Conservation (phyloP, 1,140 invertebrate genomes). For the Ips typographus region DNA sequence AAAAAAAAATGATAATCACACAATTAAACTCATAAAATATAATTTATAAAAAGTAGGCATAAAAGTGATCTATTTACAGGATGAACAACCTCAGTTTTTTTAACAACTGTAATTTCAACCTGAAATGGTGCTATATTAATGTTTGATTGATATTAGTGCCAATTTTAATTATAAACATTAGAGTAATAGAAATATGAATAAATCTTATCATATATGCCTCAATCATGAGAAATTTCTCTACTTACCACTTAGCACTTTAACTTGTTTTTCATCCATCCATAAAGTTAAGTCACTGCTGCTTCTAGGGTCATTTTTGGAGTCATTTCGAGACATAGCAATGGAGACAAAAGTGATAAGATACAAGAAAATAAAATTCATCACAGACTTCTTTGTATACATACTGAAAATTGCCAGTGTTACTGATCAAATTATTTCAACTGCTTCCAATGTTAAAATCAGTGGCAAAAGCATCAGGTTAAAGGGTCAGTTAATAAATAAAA, state of each 20-base stretch:
- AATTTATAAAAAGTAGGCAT: too few species aligned
- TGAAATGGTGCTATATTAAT: too few species aligned
- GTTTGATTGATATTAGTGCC: too few species aligned
- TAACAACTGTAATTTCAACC: too few species aligned
- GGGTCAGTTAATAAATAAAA: slow-evolving; percentile 5
- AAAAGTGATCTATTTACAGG: too few species aligned
- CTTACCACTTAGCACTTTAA: slow-evolving; percentile 85
- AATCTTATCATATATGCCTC: not conserved
- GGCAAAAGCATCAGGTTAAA: slow-evolving; percentile 2
- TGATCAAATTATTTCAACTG: slow-evolving; percentile 6
- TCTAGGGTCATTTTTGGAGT: slow-evolving; percentile 48
- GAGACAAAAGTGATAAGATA: slow-evolving; percentile 26
- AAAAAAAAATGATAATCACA: slow-evolving; percentile 1
- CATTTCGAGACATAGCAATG: slow-evolving; percentile 41
- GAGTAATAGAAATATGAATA: too few species aligned
- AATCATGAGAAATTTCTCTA: slow-evolving; percentile 21
- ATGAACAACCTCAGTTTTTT: too few species aligned
- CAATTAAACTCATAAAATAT: too few species aligned
- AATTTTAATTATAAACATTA: too few species aligned
- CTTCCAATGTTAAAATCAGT: not conserved
- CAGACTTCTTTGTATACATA: slow-evolving; percentile 32
- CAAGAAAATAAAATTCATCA: slow-evolving; percentile 38
- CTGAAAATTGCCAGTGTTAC: slow-evolving; percentile 23
- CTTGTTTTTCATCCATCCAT: slow-evolving; percentile 86
- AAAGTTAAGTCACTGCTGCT: slow-evolving; percentile 70